Conservation (phyloP, 92 coral and sea anemone genomes). For the Galaxea fascicularis region DNA sequence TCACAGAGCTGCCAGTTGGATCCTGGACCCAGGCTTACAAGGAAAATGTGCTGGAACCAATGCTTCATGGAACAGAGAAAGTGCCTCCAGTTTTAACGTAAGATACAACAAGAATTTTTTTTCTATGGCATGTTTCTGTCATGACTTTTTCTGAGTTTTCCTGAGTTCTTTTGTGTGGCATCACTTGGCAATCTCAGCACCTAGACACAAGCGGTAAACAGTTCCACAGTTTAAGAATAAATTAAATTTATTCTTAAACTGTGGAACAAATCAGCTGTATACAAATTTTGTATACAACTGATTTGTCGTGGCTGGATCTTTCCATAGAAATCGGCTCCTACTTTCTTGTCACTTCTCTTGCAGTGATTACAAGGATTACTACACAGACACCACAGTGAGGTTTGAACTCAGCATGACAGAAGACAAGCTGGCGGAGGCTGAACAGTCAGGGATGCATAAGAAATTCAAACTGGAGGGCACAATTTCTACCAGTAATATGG, state of each 20-base stretch:
- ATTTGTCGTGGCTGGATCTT: too few species aligned
- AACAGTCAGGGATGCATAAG: conserved; percentile 87
- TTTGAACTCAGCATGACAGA: conserved; percentile 85
- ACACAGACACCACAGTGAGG: conserved; percentile 89
- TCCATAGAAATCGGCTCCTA: too few species aligned
- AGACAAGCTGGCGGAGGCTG: conserved; percentile 88
- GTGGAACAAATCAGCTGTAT: too few species aligned
- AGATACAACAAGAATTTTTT: conserved; percentile 18
- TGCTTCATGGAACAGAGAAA: conserved; percentile 97
- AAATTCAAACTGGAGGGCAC: conserved; percentile 80
- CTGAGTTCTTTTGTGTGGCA: too few species aligned
- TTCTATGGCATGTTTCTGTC: neutral
- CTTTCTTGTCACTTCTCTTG: neutral
- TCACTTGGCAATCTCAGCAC: too few species aligned
- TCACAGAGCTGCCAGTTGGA: conserved; percentile 87
- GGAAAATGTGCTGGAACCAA: conserved; percentile 92
- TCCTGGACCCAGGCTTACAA: conserved; percentile 95
- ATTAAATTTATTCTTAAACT: too few species aligned
- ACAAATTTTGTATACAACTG: too few species aligned
- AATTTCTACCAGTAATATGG: conserved; percentile 90
- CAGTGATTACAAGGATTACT: conserved; percentile 97
- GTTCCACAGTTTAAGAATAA: too few species aligned
- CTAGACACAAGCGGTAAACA: too few species aligned
- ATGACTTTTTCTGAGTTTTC: too few species aligned
- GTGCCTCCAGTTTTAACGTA: conserved; percentile 85